Evolutionary conservation across 2,888 invertebrate genomes (phyloP).

Genomic region (Epirrhoe alternata): DNA sequence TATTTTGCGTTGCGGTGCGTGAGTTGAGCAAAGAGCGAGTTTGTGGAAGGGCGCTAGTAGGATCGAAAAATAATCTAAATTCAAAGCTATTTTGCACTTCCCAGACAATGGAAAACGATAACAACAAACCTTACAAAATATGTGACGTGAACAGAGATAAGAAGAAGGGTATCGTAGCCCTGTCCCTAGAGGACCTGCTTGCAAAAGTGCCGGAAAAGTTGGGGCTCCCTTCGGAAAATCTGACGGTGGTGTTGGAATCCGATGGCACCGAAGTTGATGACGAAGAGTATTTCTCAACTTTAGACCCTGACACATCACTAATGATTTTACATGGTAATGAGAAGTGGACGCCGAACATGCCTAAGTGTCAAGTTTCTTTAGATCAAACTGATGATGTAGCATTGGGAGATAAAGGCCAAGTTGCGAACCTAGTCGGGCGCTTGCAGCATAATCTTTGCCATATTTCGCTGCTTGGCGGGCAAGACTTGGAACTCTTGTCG

Average conservation of each 20-base stretch:
- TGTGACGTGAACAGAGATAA: constrained; percentile 92
- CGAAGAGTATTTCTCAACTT: constrained; percentile 96
- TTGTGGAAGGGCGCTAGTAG: no score
- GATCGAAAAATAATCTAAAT: constrained; percentile 18
- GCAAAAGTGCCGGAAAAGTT: constrained; percentile 91
- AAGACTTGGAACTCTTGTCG: constrained; percentile 92
- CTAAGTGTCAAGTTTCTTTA: constrained; percentile 86
- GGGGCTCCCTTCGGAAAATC: constrained; percentile 85
- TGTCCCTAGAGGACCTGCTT: constrained; percentile 91
- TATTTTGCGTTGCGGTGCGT: constrained; percentile 12
- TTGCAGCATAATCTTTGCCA: constrained; percentile 93
- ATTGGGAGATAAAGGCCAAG: constrained; percentile 83
- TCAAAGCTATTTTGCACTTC: constrained; percentile 22
- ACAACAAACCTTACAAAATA: constrained; percentile 90
- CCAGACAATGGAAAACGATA: constrained; percentile 84
- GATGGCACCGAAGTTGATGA: constrained; percentile 98
- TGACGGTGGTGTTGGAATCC: constrained; percentile 94
- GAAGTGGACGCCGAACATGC: constrained; percentile 89
- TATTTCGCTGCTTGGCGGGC: constrained; percentile 93
- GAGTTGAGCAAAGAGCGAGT: neutral
- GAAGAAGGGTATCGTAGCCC: constrained; percentile 93
- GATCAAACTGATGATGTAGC: constrained; percentile 85
- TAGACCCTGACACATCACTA: constrained; percentile 94
- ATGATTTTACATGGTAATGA: constrained; percentile 92
- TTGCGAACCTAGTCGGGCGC: constrained; percentile 91